phyloP scores from a whole-genome alignment of 2,113 vertebrate species.

The Polyodon spathula region DNA sequence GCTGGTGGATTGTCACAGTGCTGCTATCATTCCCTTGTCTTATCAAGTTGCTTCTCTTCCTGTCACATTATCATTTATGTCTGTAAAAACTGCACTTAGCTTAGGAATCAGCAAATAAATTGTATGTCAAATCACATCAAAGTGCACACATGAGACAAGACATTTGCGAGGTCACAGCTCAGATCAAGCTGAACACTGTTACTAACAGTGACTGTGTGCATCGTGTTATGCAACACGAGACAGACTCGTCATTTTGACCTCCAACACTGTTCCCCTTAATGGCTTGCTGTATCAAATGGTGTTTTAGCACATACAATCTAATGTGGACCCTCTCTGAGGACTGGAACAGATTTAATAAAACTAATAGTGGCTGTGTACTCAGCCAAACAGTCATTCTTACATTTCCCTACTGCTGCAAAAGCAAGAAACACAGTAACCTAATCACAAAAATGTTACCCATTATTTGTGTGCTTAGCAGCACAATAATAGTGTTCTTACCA shows the following conservation, averaged over 20 bases:
- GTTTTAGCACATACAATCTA: constrained; percentile 47
- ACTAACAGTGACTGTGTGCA: constrained; percentile 9
- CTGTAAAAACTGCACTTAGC: constrained; percentile 14
- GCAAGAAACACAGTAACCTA: constrained; percentile 40
- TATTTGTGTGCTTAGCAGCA: neutral
- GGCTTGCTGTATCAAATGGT: constrained; percentile 34
- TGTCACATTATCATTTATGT: constrained; percentile 12
- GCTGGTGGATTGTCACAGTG: constrained; percentile 1
- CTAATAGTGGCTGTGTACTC: constrained; percentile 50
- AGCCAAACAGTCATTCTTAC: constrained; percentile 35
- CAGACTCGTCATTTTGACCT: constrained; percentile 18
- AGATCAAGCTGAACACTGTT: constrained; percentile 7
- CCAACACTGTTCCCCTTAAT: constrained; percentile 22
- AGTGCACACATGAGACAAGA: constrained; percentile 7
- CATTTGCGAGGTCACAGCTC: constrained; percentile 29
- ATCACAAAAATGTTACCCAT: constrained; percentile 36
- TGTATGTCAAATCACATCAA: constrained; percentile 16
- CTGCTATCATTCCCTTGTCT: neutral
- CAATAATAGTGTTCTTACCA: neutral
- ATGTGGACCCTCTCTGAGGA: constrained; percentile 42
- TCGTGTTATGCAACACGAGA: constrained; percentile 13
- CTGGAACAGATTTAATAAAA: constrained; percentile 55
- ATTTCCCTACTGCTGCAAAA: constrained; percentile 45
- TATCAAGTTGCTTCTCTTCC: constrained; percentile 3
- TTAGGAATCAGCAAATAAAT: constrained; percentile 16